Evolutionary conservation across 2,888 invertebrate genomes (phyloP), one percentile per base, ranked within the genome.

Genomic region (Lasioglossum calceatum): DNA sequence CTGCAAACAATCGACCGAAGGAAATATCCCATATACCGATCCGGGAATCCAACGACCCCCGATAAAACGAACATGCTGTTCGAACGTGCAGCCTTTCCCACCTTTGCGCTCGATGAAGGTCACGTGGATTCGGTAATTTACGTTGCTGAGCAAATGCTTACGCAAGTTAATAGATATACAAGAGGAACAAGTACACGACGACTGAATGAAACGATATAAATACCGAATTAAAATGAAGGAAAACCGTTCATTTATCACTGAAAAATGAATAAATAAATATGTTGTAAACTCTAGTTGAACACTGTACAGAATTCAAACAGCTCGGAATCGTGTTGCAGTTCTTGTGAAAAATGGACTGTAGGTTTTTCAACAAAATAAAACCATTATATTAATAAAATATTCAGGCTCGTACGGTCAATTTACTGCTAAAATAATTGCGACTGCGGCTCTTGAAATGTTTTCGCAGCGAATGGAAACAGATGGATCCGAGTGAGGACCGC

Each of bases 1-100:
- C 44, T n/a, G 12, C 42, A 42, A 73, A 73, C 74, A 36, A 74
- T 50, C 74, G 71, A n/a, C 19, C n/a, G 71, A 42, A 42, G 71
- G 39, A 71, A 71, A 42, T 67, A 67, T 19, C 67, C 19, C 36
- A 10, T 67, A 67, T 10, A 36, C 32, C 36, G 67, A 36, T 19
- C 23, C 36, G 39, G 23, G 64, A 64, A 64, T 64, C 36, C 67
- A 23, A 36, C 36, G 67, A 19, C 10, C 19, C 8, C 0, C n/a
- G 58, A 58, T 58, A 58, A 58, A 58, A n/a, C 58, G 58, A 58
- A 58, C 58, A 58, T 12, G 12, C 32, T 64, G 32, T 64, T 16
- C 23, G 27, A 32, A 64, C 32, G 16, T 2, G 16, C 16, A 64
- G 32, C 7, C 32, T 64, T 64, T 64, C 32, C 64, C 32, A 32